Conservation (phyloP, 2,888 invertebrate genomes). For the Callosobruchus maculatus region DNA sequence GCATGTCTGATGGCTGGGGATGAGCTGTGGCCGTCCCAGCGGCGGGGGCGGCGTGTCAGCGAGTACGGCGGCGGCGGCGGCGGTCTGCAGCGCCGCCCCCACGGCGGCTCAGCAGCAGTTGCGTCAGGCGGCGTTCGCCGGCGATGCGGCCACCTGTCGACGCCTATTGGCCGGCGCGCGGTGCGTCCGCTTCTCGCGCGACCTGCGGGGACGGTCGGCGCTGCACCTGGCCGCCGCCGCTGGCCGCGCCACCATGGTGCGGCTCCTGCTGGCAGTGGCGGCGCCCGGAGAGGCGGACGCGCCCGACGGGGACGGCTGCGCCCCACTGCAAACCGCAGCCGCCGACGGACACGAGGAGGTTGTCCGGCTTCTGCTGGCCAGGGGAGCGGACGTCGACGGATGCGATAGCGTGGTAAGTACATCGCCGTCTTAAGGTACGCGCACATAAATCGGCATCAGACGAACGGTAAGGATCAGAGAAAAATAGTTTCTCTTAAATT, state of each 20-base stretch:
- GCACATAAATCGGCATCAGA: too few species aligned
- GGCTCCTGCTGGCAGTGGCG: slow-evolving; percentile 44
- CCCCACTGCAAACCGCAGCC: slow-evolving; percentile 74
- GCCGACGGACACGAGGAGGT: slow-evolving; percentile 79
- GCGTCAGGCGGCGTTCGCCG: slow-evolving; percentile 44
- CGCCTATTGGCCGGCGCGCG: slow-evolving; percentile 39
- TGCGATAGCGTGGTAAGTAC: slow-evolving; percentile 70
- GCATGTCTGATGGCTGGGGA: slow-evolving; percentile 46
- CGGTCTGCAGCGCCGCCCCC: slow-evolving; percentile 28
- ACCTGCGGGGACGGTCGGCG: slow-evolving; percentile 45
- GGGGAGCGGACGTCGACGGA: slow-evolving; percentile 65
- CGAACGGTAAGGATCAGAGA: too few species aligned
- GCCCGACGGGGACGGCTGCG: slow-evolving; percentile 60
- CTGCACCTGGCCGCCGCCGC: slow-evolving; percentile 46
- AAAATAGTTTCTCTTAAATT: too few species aligned
- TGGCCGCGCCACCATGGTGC: slow-evolving; percentile 42
- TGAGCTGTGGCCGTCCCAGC: slow-evolving; percentile 31
- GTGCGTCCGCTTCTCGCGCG: slow-evolving; percentile 44
- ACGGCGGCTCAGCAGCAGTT: slow-evolving; percentile 35
- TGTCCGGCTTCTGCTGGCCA: slow-evolving; percentile 64
- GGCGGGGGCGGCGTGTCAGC: slow-evolving; percentile 2
- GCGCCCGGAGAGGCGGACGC: slow-evolving; percentile 53
- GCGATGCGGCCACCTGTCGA: slow-evolving; percentile 42
- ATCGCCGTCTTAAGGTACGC: too few species aligned
- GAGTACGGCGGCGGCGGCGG: slow-evolving; percentile 26